Evolutionary conservation across 1,140 invertebrate genomes (phyloP).

Genomic region (Nautilus pompilius): DNA sequence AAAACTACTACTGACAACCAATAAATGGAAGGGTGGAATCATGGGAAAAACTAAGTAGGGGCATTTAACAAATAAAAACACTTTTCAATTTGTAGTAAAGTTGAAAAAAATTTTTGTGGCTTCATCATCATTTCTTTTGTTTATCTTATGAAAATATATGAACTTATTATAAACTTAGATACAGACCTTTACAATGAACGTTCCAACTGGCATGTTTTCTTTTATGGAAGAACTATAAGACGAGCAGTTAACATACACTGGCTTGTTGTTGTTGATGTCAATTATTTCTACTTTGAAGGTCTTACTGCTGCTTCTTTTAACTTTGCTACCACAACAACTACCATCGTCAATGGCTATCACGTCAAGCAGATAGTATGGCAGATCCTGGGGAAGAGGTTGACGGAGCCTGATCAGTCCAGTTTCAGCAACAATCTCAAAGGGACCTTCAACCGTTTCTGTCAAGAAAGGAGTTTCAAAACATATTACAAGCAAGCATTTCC

Average conservation of each 20-base stretch:
- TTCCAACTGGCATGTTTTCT: slow-evolving; percentile 29
- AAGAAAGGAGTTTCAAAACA: no score
- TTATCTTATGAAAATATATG: no score
- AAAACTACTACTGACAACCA: no score
- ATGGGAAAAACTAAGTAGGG: no score
- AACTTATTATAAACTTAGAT: no score
- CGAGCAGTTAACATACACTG: slow-evolving; percentile 31
- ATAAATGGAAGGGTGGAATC: no score
- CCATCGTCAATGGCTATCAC: slow-evolving; percentile 43
- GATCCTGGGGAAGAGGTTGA: slow-evolving; percentile 17
- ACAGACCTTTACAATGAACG: slow-evolving; percentile 27
- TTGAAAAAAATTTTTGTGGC: no score
- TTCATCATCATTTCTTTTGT: no score
- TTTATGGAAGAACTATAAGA: slow-evolving; percentile 23
- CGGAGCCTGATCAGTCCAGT: slow-evolving; percentile 33
- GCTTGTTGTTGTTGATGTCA: slow-evolving; percentile 42
- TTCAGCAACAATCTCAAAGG: slow-evolving; percentile 30
- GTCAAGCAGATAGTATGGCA: slow-evolving; percentile 28
- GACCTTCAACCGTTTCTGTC: no score
- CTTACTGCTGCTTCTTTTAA: slow-evolving; percentile 17
- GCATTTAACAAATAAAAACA: no score
- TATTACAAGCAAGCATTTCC: no score
- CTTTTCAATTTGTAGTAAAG: no score
- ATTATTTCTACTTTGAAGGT: slow-evolving; percentile 26
- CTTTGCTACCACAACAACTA: slow-evolving; percentile 36